phyloP scores from a whole-genome alignment of 2,797 vertebrate genomes.

The Sitta carolinensis region DNA sequence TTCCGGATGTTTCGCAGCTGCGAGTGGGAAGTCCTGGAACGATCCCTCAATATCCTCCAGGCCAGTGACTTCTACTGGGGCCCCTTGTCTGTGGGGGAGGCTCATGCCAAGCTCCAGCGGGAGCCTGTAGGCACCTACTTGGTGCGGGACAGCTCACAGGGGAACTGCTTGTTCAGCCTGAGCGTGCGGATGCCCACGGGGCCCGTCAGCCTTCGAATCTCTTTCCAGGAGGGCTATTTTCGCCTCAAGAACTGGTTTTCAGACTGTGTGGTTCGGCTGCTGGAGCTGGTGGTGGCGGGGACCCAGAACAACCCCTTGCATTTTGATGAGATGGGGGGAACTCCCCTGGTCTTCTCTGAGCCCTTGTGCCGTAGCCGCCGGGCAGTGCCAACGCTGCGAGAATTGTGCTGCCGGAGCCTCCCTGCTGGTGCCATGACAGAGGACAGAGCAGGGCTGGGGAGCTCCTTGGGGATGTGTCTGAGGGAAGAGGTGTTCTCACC shows the following conservation, averaged over 20 bases:
- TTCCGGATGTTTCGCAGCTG: conserved; percentile 70
- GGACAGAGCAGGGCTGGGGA: background rate
- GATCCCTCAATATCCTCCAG: conserved; percentile 67
- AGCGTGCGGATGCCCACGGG: conserved; percentile 49
- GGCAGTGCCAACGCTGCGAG: background rate
- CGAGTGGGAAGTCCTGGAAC: conserved; percentile 69
- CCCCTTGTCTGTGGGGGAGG: conserved; percentile 67
- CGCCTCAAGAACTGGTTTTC: conserved; percentile 67
- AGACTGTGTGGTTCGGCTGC: conserved; percentile 50
- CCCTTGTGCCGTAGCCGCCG: conserved; percentile 59
- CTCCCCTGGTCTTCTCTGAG: conserved; percentile 58
- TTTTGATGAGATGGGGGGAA: conserved; percentile 65
- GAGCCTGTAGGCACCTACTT: conserved; percentile 72
- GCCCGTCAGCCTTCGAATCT: conserved; percentile 65
- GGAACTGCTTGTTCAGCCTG: conserved; percentile 69
- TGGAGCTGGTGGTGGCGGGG: conserved; percentile 64
- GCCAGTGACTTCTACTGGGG: conserved; percentile 77
- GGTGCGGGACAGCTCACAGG: conserved; percentile 73
- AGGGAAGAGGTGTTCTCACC: background rate
- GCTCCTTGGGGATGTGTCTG: background rate
- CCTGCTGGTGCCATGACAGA: fast-evolving
- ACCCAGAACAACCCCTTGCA: conserved; percentile 51
- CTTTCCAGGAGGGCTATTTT: conserved; percentile 69
- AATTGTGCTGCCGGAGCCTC: conserved; percentile 52
- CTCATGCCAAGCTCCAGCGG: conserved; percentile 63